phyloP scores from a whole-genome alignment of 2,888 invertebrate genomes.

The Latrodectus hesperus region DNA sequence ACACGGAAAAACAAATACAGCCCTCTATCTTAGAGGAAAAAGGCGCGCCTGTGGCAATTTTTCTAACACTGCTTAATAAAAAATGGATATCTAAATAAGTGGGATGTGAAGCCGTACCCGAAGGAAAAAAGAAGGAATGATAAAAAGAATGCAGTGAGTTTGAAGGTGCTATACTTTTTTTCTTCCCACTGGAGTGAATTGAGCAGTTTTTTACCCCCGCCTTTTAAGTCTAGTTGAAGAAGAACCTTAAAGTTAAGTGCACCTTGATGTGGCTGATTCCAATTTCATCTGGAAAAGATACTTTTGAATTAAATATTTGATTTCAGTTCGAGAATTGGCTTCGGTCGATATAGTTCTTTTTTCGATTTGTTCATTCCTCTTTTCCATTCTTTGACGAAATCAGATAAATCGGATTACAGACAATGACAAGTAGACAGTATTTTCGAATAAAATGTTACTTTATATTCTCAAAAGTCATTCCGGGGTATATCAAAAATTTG shows the following conservation, averaged over 20 bases:
- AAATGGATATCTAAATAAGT: constrained; percentile 52
- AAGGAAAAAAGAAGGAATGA: constrained; percentile 1
- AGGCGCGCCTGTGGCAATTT: constrained; percentile 32
- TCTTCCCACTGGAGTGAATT: constrained; percentile 24
- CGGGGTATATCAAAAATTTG: too few species aligned
- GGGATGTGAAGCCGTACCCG: neutral
- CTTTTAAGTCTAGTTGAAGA: neutral
- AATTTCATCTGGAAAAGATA: constrained; percentile 39
- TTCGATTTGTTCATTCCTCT: neutral
- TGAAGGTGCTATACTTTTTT: neutral
- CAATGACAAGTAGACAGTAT: too few species aligned
- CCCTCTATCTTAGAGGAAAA: neutral
- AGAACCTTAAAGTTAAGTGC: constrained; percentile 43
- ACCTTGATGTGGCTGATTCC: constrained; percentile 13
- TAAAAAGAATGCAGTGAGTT: constrained; percentile 1
- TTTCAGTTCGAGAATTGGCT: constrained; percentile 31
- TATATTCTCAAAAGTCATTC: too few species aligned
- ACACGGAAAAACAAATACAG: constrained; percentile 53
- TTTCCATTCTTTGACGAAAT: too few species aligned
- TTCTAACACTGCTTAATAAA: constrained; percentile 2
- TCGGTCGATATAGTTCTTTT: constrained; percentile 9
- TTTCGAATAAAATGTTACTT: too few species aligned
- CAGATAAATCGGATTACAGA: too few species aligned
- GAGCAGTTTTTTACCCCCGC: neutral
- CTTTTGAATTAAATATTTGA: constrained; percentile 59